Evolutionary conservation across 2,113 vertebrate species (phyloP).

Genomic region (Cynopterus brachyotis): DNA sequence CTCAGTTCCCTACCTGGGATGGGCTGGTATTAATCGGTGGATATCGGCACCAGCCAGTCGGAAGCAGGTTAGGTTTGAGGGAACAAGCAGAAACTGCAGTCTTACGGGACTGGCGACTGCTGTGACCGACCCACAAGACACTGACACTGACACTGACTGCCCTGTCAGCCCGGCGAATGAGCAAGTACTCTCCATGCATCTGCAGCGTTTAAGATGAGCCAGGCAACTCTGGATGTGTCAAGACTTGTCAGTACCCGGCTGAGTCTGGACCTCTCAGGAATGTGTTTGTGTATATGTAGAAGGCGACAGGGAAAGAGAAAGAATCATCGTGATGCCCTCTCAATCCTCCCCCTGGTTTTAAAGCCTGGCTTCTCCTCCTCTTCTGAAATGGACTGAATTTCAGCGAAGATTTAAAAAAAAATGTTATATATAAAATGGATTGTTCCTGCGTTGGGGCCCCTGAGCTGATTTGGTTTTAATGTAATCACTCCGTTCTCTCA

Average conservation of each 20-base stretch:
- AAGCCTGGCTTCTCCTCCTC: neutral
- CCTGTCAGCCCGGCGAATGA: neutral
- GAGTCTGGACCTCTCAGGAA: neutral
- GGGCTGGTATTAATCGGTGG: rapidly evolving
- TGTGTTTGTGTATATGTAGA: neutral
- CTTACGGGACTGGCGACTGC: neutral
- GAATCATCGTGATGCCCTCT: neutral
- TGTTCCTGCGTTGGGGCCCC: neutral
- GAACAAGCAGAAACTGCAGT: neutral
- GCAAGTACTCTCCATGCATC: neutral
- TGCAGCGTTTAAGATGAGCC: neutral
- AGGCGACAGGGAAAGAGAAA: neutral
- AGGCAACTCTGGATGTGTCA: neutral
- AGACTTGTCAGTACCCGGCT: neutral
- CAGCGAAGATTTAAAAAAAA: neutral
- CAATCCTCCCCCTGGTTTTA: neutral
- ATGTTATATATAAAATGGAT: neutral
- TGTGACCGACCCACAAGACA: neutral
- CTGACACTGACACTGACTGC: neutral
- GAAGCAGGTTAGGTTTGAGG: neutral
- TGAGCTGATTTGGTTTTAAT: neutral
- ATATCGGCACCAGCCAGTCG: neutral
- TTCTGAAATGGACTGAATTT: slow-evolving; percentile 38
- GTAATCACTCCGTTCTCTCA: neutral
- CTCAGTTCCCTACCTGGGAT: neutral